These are phyloP conservation scores for Anser cygnoides DNA, from an alignment of 2,113 vertebrate species.

Conservation along the genomic window DNA sequence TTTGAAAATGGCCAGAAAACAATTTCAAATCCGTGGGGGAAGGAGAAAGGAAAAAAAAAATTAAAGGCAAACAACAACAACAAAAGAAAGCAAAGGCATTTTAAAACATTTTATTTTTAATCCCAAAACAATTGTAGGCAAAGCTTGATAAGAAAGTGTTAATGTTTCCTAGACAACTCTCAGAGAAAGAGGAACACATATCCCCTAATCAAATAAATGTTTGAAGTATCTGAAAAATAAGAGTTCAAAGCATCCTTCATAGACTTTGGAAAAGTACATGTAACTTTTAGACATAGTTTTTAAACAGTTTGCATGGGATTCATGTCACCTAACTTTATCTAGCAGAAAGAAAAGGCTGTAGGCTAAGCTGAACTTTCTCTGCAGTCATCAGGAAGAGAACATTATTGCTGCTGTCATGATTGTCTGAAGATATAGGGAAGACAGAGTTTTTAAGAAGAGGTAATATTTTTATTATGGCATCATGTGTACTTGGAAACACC, in stretches of 20 bases:
- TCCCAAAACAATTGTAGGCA: not conserved
- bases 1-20: not conserved
- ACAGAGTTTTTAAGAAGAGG: not conserved
- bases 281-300: not conserved
- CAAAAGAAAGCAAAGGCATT: not conserved
- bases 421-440: not conserved
- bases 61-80: not conserved
- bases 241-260: not conserved
- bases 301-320: not conserved
- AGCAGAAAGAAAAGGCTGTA: not conserved
- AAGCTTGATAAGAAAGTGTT: conserved; percentile 16
- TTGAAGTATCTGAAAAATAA: not conserved
- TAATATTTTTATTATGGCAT: not conserved
- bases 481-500: not conserved
- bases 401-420: not conserved
- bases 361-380: not conserved
- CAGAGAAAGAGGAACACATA: not conserved
- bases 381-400: not conserved
- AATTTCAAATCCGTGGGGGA: not conserved
- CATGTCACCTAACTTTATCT: not conserved
- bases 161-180: not conserved
- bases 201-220: not conserved
- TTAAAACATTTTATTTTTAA: not conserved
- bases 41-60: not conserved
- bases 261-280: not conserved